These are phyloP conservation scores for Drosophila ananassae DNA, from an alignment of 1,140 invertebrate genomes.

Conservation along the genomic window DNA sequence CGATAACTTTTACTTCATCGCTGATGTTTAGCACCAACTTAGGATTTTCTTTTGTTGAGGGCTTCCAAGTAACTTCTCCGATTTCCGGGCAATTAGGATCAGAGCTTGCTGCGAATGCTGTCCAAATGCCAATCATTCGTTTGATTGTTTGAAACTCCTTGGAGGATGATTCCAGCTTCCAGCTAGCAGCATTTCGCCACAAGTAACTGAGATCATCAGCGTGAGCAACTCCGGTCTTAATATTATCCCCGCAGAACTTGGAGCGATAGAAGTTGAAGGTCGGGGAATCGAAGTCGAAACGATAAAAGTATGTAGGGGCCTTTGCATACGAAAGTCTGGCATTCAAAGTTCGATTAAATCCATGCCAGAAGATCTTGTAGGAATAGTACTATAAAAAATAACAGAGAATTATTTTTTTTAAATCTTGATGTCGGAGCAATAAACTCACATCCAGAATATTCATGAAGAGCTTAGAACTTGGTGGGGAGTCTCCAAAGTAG, in stretches of 20 bases:
- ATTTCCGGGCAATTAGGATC: constrained; percentile 72
- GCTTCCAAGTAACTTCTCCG: constrained; percentile 50
- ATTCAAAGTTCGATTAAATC: constrained; percentile 76
- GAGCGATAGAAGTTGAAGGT: constrained; percentile 69
- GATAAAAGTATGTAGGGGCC: constrained; percentile 84
- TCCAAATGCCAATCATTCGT: constrained; percentile 82
- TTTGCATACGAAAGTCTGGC: constrained; percentile 73
- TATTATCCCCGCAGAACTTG: constrained; percentile 75
- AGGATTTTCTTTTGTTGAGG: constrained; percentile 58
- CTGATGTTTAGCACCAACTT: constrained; percentile 82
- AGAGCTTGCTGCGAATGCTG: constrained; percentile 81
- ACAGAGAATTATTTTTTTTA: not conserved
- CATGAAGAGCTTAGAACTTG: constrained; percentile 36
- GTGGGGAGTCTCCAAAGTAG: constrained; percentile 61
- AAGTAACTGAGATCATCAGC: constrained; percentile 88
- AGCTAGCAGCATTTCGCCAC: constrained; percentile 84
- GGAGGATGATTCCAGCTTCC: constrained; percentile 74
- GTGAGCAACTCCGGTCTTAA: constrained; percentile 85
- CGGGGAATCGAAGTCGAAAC: constrained; percentile 83
- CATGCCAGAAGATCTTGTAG: constrained; percentile 83
- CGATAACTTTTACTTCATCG: constrained; percentile 67
- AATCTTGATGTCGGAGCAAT: not conserved
- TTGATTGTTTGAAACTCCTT: constrained; percentile 79
- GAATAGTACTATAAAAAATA: constrained; percentile 64
- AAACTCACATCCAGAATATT: constrained; percentile 69